A percentile compares a stretch with the other conserved stretches of the same genome.
Evolutionary conservation across 2,113 vertebrate genomes (phyloP).

Genomic region (Machaerirhynchus nigripectus): DNA sequence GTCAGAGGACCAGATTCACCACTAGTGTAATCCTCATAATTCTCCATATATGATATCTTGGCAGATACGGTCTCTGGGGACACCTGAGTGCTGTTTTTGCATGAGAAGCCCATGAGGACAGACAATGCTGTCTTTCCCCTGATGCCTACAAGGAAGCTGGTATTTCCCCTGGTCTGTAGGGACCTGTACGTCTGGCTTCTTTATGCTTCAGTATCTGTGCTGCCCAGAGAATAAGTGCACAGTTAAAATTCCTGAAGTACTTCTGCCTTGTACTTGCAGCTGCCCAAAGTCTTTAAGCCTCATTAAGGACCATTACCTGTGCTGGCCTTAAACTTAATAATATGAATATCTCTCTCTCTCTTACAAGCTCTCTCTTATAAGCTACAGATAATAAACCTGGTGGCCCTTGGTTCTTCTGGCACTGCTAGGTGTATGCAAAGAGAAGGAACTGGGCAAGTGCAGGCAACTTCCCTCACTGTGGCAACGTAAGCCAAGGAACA

Average conservation of each 20-base stretch:
- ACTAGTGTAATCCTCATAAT: neutral
- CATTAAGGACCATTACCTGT: neutral
- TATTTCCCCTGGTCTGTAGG: neutral
- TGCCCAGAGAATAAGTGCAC: neutral
- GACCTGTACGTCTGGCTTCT: neutral
- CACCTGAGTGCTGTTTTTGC: neutral
- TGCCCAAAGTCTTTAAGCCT: neutral
- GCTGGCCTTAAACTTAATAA: neutral
- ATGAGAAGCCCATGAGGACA: neutral
- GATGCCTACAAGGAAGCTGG: neutral
- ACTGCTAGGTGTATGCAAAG: neutral
- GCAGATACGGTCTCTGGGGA: neutral
- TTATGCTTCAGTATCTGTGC: neutral
- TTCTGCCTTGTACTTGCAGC: neutral
- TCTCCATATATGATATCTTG: neutral
- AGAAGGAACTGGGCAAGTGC: neutral
- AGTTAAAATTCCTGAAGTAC: neutral
- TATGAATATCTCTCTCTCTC: neutral
- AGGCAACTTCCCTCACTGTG: neutral
- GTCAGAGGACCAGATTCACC: neutral
- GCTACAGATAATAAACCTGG: neutral
- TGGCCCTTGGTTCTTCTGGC: neutral
- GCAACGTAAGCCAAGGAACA: neutral
- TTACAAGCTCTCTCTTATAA: neutral
- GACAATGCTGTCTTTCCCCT: neutral